Percentiles rank a stretch among this genome's conserved stretches.
Evolutionary conservation across 2,797 vertebrate species (phyloP).

Genomic region (Oreochromis grahami): DNA sequence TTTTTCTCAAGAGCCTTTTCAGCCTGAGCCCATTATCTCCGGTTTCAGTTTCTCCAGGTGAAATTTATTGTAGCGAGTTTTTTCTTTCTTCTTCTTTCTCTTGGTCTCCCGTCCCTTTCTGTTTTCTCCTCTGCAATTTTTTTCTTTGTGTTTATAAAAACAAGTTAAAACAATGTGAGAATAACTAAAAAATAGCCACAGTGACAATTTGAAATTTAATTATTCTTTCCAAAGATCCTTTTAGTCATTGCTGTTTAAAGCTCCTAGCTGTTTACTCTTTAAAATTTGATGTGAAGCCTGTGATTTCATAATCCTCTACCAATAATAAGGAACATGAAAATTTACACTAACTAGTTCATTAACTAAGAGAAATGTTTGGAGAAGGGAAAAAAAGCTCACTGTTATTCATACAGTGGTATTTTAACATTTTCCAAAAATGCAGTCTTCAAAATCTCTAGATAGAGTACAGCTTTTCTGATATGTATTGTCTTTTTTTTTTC

Average conservation of each 20-base stretch:
- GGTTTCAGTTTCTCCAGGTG: not conserved
- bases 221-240: not conserved
- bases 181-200: not conserved
- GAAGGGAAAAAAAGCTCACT: slow-evolving; percentile 18
- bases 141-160: not conserved
- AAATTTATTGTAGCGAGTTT: not conserved
- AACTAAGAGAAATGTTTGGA: slow-evolving; percentile 49
- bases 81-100: not conserved
- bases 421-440: slow-evolving; percentile 39
- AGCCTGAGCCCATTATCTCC: slow-evolving; percentile 1
- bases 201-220: slow-evolving; percentile 3
- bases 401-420: slow-evolving; percentile 53
- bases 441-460: slow-evolving; percentile 16
- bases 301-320: slow-evolving; percentile 6
- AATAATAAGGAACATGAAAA: slow-evolving; percentile 44
- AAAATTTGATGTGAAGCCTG: slow-evolving; percentile 2
- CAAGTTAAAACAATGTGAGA: not conserved
- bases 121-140: not conserved
- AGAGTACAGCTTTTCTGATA: slow-evolving; percentile 36
- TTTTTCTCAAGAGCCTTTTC: not conserved
- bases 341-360: slow-evolving; percentile 56
- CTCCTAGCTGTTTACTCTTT: slow-evolving; percentile 30
- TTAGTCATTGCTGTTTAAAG: slow-evolving; percentile 28
- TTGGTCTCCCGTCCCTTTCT: not conserved
- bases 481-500: slow-evolving; percentile 32